Evolutionary conservation across 1,140 invertebrate species (phyloP).

Genomic region (Panulirus ornatus): DNA sequence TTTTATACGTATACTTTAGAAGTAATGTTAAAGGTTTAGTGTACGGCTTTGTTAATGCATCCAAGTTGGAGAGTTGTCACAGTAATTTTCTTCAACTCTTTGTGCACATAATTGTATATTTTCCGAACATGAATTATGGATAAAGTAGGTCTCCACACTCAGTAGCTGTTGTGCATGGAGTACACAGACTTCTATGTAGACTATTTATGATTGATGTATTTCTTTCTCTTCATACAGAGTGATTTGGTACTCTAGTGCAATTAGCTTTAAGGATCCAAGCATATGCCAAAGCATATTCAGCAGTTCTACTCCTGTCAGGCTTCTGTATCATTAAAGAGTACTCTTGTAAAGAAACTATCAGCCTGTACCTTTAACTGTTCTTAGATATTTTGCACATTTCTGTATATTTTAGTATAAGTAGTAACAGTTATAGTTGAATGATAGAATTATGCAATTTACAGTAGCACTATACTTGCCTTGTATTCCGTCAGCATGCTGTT

Average conservation of each 20-base stretch:
- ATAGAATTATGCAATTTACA: not conserved
- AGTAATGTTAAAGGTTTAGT: too few relatives aligned
- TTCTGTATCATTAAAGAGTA: not conserved
- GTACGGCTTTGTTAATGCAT: too few relatives aligned
- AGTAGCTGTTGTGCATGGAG: not conserved
- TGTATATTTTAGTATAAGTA: not conserved
- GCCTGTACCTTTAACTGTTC: not conserved
- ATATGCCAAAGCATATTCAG: conserved; percentile 8
- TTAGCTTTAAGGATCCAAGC: conserved; percentile 5
- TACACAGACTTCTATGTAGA: conserved; percentile 7
- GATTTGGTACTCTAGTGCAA: conserved; percentile 39
- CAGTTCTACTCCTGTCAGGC: not conserved
- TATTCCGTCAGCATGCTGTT: conserved; percentile 18
- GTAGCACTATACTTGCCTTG: not conserved
- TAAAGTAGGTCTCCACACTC: not conserved
- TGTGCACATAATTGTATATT: conserved; percentile 1
- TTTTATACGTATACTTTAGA: too few relatives aligned
- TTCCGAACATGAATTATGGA: too few relatives aligned
- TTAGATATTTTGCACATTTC: not conserved
- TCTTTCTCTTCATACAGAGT: conserved; percentile 54
- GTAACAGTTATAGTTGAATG: not conserved
- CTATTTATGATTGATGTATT: conserved; percentile 20
- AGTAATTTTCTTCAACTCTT: not conserved
- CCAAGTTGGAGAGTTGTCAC: not conserved
- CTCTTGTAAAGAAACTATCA: not conserved